Conservation (phyloP, 1,140 invertebrate species). For the Lerema accius region DNA sequence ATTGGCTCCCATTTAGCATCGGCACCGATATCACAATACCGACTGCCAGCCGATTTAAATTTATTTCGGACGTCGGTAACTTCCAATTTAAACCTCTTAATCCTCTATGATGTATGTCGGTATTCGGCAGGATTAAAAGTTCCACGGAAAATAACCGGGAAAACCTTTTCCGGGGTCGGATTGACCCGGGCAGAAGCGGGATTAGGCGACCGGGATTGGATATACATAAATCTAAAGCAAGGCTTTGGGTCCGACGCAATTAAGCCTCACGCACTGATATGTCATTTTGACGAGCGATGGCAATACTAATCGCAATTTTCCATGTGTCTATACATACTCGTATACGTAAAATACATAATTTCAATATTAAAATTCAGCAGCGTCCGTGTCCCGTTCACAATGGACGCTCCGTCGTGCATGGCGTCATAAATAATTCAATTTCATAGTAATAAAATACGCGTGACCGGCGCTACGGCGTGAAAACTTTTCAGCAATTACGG, state of each 20-base stretch:
- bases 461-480: slow-evolving; percentile 76
- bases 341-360: slow-evolving; percentile 68
- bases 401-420: slow-evolving; percentile 64
- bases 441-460: slow-evolving; percentile 82
- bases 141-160: slow-evolving; percentile 82
- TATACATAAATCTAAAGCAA: slow-evolving; percentile 79
- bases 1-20: slow-evolving; percentile 77
- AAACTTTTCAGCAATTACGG: slow-evolving; percentile 82
- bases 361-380: slow-evolving; percentile 79
- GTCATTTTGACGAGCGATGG: slow-evolving; percentile 71
- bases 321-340: slow-evolving; percentile 36
- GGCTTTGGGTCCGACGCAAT: slow-evolving; percentile 77
- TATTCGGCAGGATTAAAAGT: slow-evolving; percentile 82
- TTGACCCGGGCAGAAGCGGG: slow-evolving; percentile 77
- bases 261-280: slow-evolving; percentile 74
- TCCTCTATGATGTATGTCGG: slow-evolving; percentile 82
- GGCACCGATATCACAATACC: slow-evolving; percentile 79
- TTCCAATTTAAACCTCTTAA: slow-evolving; percentile 83
- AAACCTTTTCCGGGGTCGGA: slow-evolving; percentile 81
- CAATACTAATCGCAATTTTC: slow-evolving; percentile 67
- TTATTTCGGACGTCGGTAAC: slow-evolving; percentile 82
- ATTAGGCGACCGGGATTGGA: slow-evolving; percentile 80
- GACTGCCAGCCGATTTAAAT: slow-evolving; percentile 80
- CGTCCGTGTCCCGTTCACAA: slow-evolving; percentile 61
- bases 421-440: slow-evolving; percentile 82